Evolutionary conservation across 2,113 vertebrate species (phyloP), one percentile per base, ranked within the genome.

Genomic region (Gorilla gorilla): DNA sequence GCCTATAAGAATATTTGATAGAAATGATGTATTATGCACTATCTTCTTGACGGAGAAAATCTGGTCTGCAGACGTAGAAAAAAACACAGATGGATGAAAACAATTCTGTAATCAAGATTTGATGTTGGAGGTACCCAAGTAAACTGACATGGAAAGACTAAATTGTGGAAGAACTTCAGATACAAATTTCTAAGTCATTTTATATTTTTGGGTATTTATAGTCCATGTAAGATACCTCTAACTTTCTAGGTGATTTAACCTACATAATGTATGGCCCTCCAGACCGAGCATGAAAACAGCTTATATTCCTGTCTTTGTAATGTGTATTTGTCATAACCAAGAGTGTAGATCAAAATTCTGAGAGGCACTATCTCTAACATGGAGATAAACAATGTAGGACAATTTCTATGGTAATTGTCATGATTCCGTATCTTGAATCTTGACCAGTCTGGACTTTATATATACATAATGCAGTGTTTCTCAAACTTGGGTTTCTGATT

Each of bases 1-100:
- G 70, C 79, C 70, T 86, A 35, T 86, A 94, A 89, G 72, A 97
- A 45, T 89, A 96, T 70, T 90, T 87, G 94, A 89, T 93, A 93
- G 93, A 96, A 76, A 72, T 92, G 91, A 84, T 97, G 6, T 89
- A 94, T 92, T 97, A 72, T 43, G 12, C 76, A 83, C 81, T 64
- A 76, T 93, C 85, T 90, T 96, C 75, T 81, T 90, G 86, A 91
- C n/a, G 61, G 92, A 43, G 76, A 64, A 92, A 98, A 96, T 96
- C 87, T 85, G 95, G 95, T 59, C 83, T 98, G 32, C 95, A 97
- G 95, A 82, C 20, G 2, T 25, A 59, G 61, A 64, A 64, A 93
- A 64, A 93, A 76, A 43, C 70, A 48, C 76, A 97, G 61, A 66
- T 86, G 94, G 59, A 18, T 94, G 50, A 88, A 93, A 95, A 88